Evolutionary conservation across 2,888 invertebrate species (phyloP).

Genomic region (Byasa hedistus): DNA sequence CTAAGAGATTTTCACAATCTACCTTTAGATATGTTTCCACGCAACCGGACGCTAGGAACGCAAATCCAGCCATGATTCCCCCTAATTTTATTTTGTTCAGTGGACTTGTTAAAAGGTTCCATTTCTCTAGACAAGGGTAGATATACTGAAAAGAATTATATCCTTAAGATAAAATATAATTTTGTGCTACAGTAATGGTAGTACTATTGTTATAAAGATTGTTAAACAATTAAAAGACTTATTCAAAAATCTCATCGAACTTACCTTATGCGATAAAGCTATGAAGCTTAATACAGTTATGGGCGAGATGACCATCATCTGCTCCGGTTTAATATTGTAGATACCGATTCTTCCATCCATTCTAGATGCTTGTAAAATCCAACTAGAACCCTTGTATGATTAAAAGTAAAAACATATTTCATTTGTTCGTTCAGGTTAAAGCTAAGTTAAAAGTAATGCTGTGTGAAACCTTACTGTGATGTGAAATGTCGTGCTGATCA

Average conservation of each 20-base stretch:
- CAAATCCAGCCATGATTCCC: conserved; percentile 85
- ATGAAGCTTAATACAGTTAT: conserved; percentile 86
- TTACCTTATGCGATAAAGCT: conserved; percentile 82
- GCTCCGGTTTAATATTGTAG: conserved; percentile 87
- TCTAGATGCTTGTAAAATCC: conserved; percentile 89
- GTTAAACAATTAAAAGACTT: no score
- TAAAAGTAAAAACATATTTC: not conserved
- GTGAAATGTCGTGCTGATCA: no score
- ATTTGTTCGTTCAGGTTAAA: not conserved
- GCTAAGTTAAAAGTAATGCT: not conserved
- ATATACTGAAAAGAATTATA: conserved; percentile 60
- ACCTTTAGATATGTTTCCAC: conserved; percentile 86
- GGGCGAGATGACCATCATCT: conserved; percentile 90
- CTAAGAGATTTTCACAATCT: no score
- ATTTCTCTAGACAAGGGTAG: conserved; percentile 84
- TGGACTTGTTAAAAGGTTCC: conserved; percentile 82
- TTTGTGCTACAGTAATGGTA: no score
- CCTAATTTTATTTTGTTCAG: conserved; percentile 88
- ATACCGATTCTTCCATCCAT: conserved; percentile 86
- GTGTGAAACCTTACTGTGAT: not conserved
- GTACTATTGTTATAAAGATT: no score
- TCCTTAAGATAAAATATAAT: no score
- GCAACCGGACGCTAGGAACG: conserved; percentile 88
- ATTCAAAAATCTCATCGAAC: not conserved
- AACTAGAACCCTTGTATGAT: conserved; percentile 83